These are phyloP conservation scores for Perccottus glenii DNA, from an alignment of 2,113 vertebrate species.

Conservation along the genomic window DNA sequence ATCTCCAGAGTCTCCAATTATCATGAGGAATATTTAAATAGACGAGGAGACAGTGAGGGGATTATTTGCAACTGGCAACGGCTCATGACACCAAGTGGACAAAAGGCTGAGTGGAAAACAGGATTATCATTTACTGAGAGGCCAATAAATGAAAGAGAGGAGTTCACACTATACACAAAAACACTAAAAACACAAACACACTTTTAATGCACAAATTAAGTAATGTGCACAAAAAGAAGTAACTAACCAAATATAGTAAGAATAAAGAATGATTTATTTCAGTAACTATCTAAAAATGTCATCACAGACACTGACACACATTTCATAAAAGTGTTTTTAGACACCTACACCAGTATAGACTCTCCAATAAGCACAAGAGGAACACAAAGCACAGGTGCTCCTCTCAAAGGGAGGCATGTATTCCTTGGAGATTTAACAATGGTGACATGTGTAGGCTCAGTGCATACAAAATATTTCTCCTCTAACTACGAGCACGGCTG, in stretches of 20 bases:
- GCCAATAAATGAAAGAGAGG: conserved; percentile 43
- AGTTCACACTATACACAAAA: conserved; percentile 27
- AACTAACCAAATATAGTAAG: too few relatives aligned
- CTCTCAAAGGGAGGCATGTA: conserved; percentile 63
- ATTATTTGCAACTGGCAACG: conserved; percentile 70
- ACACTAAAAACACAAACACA: neutral
- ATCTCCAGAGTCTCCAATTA: conserved; percentile 67
- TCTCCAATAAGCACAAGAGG: conserved; percentile 62
- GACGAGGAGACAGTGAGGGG: conserved; percentile 65
- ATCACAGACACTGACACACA: too few relatives aligned
- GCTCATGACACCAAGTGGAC: conserved; percentile 67
- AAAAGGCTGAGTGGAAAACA: conserved; percentile 69
- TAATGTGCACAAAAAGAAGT: neutral
- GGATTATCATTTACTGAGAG: conserved; percentile 66
- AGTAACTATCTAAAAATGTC: too few relatives aligned
- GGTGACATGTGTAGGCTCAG: conserved; percentile 95
- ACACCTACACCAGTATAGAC: conserved; percentile 49
- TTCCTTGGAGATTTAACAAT: conserved; percentile 79
- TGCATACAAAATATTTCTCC: conserved; percentile 92
- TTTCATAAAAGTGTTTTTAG: conserved; percentile 24
- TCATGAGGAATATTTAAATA: conserved; percentile 75
- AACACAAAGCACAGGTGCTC: conserved; percentile 61
- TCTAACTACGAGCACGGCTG: conserved; percentile 12
- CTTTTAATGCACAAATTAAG: neutral
- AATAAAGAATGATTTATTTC: too few relatives aligned